These are phyloP conservation scores for Lasioglossum malachurum DNA, from an alignment of 2,888 invertebrate species.

Conservation along the genomic window DNA sequence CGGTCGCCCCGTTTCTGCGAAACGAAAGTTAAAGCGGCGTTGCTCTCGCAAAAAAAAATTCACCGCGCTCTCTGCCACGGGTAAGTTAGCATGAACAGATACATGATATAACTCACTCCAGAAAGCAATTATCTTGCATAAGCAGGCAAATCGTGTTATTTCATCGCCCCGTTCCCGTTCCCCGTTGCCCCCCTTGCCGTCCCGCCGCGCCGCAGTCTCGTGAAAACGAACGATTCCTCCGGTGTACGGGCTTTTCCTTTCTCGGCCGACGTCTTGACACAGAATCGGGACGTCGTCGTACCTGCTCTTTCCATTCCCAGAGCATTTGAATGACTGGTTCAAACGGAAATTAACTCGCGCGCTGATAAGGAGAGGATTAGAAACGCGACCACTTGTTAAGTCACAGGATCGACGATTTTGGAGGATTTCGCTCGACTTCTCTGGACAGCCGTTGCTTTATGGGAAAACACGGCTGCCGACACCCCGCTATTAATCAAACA, in stretches of 20 bases:
- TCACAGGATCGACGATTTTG: slow-evolving; percentile 7
- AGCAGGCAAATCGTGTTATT: slow-evolving; percentile 65
- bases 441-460: background rate
- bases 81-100: slow-evolving; percentile 58
- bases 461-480: background rate
- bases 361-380: slow-evolving; percentile 8
- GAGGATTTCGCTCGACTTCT: background rate
- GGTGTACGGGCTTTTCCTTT: background rate
- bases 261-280: background rate
- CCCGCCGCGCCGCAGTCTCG: background rate
- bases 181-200: background rate
- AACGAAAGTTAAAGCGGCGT: slow-evolving; percentile 48
- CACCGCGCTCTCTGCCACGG: slow-evolving; percentile 46
- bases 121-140: slow-evolving; percentile 66
- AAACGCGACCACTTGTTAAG: slow-evolving; percentile 2
- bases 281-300: background rate
- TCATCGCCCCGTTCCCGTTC: slow-evolving; percentile 43
- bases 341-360: background rate
- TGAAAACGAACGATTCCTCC: slow-evolving; percentile 25
- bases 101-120: slow-evolving; percentile 58
- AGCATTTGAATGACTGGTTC: slow-evolving; percentile 8
- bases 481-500: background rate
- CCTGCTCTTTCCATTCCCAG: slow-evolving; percentile 1
- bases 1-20: slow-evolving; percentile 31
- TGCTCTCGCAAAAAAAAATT: slow-evolving; percentile 39